Base-by-base conservation (phyloP, 1,140 invertebrate species). In the Archivesica marissinica region DNA sequence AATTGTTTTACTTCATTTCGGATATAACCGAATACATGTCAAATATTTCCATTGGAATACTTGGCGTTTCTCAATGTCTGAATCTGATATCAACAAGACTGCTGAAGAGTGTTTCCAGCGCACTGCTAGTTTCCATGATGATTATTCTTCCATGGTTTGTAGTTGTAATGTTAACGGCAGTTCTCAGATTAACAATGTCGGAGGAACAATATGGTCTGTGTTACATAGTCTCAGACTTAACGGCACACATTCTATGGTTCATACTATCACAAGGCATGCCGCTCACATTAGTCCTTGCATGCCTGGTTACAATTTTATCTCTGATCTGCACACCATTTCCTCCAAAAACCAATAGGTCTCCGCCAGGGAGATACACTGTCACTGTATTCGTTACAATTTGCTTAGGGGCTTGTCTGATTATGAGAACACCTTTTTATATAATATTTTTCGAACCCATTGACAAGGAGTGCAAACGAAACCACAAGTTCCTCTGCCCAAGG, bases 1-100 rank as follows among this genome's bases (percentile, higher is more conserved):
- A 83, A 50, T 30, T 75, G 13, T 59, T 83, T 6, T 28, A 2
- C 15, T 83, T 61, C 30, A 9, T 83, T 33, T 74, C 80, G 7
- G 80, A 83, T 47, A 50, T 75, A 28, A 70, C 64, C 20, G 47
- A 72, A 4, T 83, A 83, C 38, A 83, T 83, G 70, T 61, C 70
- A 59, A 74, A 83, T 30, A 59, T 83, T 64, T 83, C 80, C 9
- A 75, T 75, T 6, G 68, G 64, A 39, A 74, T 83, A 20, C 52
- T 83, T 25, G 80, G 80, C 11, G 35, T 83, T 4, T 83, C 74
- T 83, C 80, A 83, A 15, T 83, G 80, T 72, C 30, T 83, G 17
- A 74, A 44, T 15, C 3, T 75, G 11, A 41, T 83, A 50, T 83
- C 80, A 7, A 28, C 50, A 20, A 59, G 80, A 47, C n/a, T 83